Percentiles rank a stretch among this genome's conserved stretches.
These are phyloP conservation scores for Bradypus variegatus DNA, from an alignment of 2,797 vertebrate genomes.

Conservation along the genomic window DNA sequence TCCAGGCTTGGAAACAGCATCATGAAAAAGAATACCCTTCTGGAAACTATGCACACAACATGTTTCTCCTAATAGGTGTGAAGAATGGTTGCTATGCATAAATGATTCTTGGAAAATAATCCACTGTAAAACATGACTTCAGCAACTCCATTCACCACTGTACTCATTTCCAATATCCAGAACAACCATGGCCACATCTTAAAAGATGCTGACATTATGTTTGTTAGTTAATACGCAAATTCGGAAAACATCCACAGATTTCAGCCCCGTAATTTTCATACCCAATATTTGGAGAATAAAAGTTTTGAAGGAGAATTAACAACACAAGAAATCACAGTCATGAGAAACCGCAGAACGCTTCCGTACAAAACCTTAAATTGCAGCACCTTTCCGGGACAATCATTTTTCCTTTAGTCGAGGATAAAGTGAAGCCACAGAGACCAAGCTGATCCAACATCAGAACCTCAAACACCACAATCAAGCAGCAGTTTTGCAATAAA, in stretches of 20 bases:
- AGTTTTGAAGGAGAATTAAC: slow-evolving; percentile 30
- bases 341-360: not conserved
- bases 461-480: not conserved
- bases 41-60: slow-evolving; percentile 64
- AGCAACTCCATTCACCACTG: slow-evolving; percentile 45
- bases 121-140: slow-evolving; percentile 62
- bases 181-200: not conserved
- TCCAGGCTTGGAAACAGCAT: slow-evolving; percentile 43
- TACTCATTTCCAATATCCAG: slow-evolving; percentile 10
- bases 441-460: not conserved
- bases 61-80: slow-evolving; percentile 69
- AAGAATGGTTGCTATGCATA: slow-evolving; percentile 70
- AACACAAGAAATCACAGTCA: not conserved
- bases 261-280: not conserved
- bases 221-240: slow-evolving; percentile 18
- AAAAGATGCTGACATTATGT: not conserved
- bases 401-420: not conserved
- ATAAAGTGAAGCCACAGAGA: not conserved
- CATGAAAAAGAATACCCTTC: slow-evolving; percentile 47
- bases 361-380: not conserved
- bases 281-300: slow-evolving; percentile 12
- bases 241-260: slow-evolving; percentile 4
- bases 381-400: not conserved
- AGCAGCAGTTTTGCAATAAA: not conserved
- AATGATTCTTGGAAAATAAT: slow-evolving; percentile 66